A percentile compares a stretch with the other conserved stretches of the same genome.
Evolutionary conservation across 2,888 invertebrate species (phyloP).

Genomic region (Acrobasis repandana): DNA sequence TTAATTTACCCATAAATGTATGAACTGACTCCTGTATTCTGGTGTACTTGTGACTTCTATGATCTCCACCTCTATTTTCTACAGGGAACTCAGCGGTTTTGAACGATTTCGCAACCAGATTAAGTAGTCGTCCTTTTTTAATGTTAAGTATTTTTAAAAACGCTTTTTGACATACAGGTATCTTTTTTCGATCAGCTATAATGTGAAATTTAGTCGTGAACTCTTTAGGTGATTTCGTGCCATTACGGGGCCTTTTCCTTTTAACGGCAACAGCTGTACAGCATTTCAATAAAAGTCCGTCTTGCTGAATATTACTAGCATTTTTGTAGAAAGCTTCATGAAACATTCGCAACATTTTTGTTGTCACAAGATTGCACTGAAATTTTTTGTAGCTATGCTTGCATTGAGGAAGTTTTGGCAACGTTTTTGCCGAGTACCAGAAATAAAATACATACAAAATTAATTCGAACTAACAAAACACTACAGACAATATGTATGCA

Average conservation of each 20-base stretch:
- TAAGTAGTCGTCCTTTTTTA: no score
- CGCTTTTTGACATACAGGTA: no score
- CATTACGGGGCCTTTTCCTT: background rate
- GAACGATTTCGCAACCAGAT: background rate
- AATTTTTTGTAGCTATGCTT: conserved; percentile 15
- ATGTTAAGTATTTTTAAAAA: no score
- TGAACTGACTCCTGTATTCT: conserved; percentile 4
- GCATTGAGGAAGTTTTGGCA: conserved; percentile 4
- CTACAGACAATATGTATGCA: background rate
- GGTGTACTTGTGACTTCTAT: conserved; percentile 6
- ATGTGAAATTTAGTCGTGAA: background rate
- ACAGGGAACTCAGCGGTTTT: conserved; percentile 5
- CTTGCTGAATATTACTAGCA: conserved; percentile 5
- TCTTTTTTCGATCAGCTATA: no score
- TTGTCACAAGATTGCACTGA: conserved; percentile 4
- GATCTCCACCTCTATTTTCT: conserved; percentile 4
- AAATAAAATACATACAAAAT: conserved; percentile 10
- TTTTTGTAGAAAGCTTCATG: conserved; percentile 9
- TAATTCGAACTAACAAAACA: background rate
- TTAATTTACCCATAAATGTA: conserved; percentile 8
- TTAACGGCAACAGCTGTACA: conserved; percentile 12
- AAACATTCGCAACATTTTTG: conserved; percentile 9
- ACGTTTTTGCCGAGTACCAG: conserved; percentile 6
- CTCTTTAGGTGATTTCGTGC: background rate
- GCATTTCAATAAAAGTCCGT: conserved; percentile 9